Conservation (phyloP, 53 echinoderm and acorn worm species). For the Actinopyga echinites region DNA sequence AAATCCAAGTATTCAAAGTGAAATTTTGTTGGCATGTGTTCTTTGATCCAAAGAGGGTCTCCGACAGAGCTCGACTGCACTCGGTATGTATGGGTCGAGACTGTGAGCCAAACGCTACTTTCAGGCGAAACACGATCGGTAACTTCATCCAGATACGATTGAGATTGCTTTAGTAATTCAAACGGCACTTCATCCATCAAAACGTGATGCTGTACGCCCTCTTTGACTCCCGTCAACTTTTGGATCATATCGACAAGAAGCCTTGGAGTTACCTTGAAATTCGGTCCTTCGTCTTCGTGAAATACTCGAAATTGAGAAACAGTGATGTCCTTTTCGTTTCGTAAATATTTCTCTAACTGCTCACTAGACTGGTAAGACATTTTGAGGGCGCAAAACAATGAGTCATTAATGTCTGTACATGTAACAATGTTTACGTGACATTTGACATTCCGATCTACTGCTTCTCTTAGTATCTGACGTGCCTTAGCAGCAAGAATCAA, state of each 20-base stretch:
- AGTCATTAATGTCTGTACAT: constrained; percentile 42
- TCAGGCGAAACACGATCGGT: background rate
- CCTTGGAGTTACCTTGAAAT: constrained; percentile 25
- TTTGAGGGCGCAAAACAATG: constrained; percentile 16
- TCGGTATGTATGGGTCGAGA: constrained; percentile 31
- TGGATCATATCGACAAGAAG: constrained; percentile 16
- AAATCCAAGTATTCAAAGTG: constrained; percentile 22
- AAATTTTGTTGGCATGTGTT: constrained; percentile 19
- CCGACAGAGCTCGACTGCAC: background rate
- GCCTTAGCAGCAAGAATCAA: constrained; percentile 30
- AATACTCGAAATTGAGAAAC: constrained; percentile 4
- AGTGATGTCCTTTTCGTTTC: background rate
- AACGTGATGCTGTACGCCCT: background rate
- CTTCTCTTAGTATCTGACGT: background rate
- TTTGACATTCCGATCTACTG: background rate
- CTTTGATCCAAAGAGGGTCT: constrained; percentile 32
- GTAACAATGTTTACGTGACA: constrained; percentile 21
- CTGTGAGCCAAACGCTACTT: constrained; percentile 21
- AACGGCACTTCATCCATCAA: constrained; percentile 41
- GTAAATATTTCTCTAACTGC: constrained; percentile 2
- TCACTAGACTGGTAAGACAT: constrained; percentile 27
- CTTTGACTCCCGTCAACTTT: background rate
- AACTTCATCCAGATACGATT: background rate
- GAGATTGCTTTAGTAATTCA: constrained; percentile 10
- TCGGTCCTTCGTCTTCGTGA: background rate